Base-by-base conservation (phyloP, 1,140 invertebrate species). In the Aethina tumida region DNA sequence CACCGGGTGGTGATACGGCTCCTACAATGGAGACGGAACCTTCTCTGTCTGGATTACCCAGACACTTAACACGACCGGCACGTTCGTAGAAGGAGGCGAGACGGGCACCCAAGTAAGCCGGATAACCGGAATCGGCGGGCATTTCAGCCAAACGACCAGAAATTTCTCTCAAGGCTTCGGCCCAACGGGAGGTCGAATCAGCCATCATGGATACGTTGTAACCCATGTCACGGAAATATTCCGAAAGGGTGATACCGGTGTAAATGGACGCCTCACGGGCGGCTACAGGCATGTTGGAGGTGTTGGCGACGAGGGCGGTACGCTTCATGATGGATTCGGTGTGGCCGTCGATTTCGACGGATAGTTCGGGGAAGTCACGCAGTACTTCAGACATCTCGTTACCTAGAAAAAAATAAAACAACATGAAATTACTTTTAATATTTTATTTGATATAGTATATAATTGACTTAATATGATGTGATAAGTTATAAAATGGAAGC, bases 181-280 rank as follows among this genome's bases (percentile, higher is more conserved):
- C 97, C 97, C 97, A 99, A 73, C 97, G 90, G 13, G 96, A 99
- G 8, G 97, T 99, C n/a, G 96, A 99, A 68, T 99, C 97, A 54
- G 97, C 97, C 97, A 99, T 99, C 97, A 99, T 99, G 37, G 96
- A 95, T 16, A 99, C 96, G 62, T 99, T 96, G 75, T 97, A 97
- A 67, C 97, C 97, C 96, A 99, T 98, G 64, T 99, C 94, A 63
- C 84, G 74, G 75, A 97, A 99, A 66, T 98, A 99, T 67, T 98
- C 96, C 15, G 94, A 96, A 2, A 99, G 66, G 0, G 95, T 99
- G 62, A 99, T 99, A 61, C 91, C 89, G 33, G 97, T 99, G 63
- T 99, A 99, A 65, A 99, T 99, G 52, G 95, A 99, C 53, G 97
- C 97, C 72, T 99, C 97, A 71, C 97, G 83, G 68, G 97, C 97